These are phyloP conservation scores for Periplaneta americana DNA, from an alignment of 1,140 invertebrate species.

Conservation along the genomic window DNA sequence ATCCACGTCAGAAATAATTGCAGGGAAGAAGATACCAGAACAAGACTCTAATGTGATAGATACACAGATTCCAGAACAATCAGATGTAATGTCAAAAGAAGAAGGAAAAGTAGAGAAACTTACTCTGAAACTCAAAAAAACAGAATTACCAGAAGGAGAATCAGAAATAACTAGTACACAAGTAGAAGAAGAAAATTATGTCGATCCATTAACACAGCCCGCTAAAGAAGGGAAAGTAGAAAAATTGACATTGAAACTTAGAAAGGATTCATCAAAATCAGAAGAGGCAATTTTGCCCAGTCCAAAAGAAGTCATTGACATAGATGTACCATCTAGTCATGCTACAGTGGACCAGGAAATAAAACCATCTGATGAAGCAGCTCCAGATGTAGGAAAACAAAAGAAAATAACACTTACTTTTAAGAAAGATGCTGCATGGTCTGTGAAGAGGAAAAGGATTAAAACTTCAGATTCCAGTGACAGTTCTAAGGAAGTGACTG, in stretches of 20 bases:
- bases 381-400: neutral
- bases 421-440: constrained; percentile 16
- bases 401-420: constrained; percentile 15
- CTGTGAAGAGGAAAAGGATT: constrained; percentile 6
- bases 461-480: neutral
- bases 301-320: neutral
- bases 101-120: neutral
- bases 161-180: neutral
- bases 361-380: neutral
- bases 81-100: neutral
- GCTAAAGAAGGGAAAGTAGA: neutral
- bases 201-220: neutral
- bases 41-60: neutral
- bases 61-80: neutral
- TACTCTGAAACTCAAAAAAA: neutral
- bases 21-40: neutral
- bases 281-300: neutral
- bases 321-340: neutral
- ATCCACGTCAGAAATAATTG: neutral
- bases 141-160: neutral
- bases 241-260: constrained; percentile 15
- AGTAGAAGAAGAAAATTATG: neutral
- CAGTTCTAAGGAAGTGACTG: neutral
- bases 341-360: neutral
- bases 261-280: constrained; percentile 6